Percentiles rank a stretch among this genome's conserved stretches.
Evolutionary conservation across 2,888 invertebrate genomes (phyloP).

Genomic region (Malthinus flaveolus): DNA sequence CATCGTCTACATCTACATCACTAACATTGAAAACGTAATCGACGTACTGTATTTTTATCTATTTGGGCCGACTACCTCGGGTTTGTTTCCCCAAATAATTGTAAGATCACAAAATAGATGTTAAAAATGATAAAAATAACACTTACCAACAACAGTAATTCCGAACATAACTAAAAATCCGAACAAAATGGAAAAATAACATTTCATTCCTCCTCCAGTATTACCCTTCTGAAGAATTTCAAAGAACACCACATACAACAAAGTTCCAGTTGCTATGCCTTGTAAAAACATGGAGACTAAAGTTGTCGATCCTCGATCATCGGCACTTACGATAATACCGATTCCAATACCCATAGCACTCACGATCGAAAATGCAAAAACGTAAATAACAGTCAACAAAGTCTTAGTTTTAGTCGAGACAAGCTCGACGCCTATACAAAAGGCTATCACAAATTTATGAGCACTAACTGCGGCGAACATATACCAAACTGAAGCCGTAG

Average conservation of each 20-base stretch:
- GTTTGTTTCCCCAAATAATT: too few species aligned
- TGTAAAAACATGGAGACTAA: conserved; percentile 71
- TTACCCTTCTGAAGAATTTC: conserved; percentile 76
- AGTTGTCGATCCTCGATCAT: conserved; percentile 61
- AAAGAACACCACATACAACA: conserved; percentile 95
- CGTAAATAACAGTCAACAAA: conserved; percentile 66
- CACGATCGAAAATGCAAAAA: conserved; percentile 76
- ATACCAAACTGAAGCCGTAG: conserved; percentile 67
- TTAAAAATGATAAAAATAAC: not conserved
- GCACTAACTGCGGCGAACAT: conserved; percentile 84
- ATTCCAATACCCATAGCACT: conserved; percentile 81
- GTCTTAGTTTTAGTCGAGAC: conserved; percentile 71
- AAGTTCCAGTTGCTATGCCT: conserved; percentile 89
- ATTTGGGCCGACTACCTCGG: too few species aligned
- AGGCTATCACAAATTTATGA: conserved; percentile 85
- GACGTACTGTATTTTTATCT: too few species aligned
- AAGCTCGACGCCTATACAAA: conserved; percentile 85
- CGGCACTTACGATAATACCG: conserved; percentile 67
- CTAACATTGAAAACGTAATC: too few species aligned
- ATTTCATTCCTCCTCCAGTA: conserved; percentile 63
- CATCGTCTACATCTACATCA: too few species aligned
- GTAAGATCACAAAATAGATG: too few species aligned
- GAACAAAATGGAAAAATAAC: conserved; percentile 66
- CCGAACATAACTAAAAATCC: conserved; percentile 76
- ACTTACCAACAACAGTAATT: conserved; percentile 39